Evolutionary conservation across 2,888 invertebrate species (phyloP).

Genomic region (Tanytarsus gracilentus): DNA sequence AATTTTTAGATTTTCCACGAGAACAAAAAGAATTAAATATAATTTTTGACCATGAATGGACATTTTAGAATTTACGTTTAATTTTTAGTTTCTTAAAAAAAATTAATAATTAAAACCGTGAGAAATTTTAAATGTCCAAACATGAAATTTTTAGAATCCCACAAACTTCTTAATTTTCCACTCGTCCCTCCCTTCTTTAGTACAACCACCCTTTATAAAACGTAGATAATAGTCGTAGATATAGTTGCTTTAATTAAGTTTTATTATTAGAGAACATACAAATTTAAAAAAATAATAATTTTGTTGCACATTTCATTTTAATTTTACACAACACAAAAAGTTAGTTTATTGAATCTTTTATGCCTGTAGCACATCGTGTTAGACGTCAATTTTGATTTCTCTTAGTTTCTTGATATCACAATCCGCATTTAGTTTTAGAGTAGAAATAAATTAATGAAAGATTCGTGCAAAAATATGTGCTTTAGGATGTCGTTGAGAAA

Average conservation of each 20-base stretch:
- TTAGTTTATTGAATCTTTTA: too few species aligned
- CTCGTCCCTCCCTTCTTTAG: not conserved
- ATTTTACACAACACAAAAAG: too few species aligned
- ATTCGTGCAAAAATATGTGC: constrained; percentile 4
- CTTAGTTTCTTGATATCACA: not conserved
- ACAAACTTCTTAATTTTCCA: not conserved
- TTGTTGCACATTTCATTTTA: too few species aligned
- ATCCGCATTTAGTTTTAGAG: not conserved
- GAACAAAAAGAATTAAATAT: not conserved
- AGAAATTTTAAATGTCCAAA: too few species aligned
- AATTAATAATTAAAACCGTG: too few species aligned
- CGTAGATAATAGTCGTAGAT: not conserved
- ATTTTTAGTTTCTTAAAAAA: too few species aligned
- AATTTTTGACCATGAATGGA: too few species aligned
- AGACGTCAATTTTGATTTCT: too few species aligned
- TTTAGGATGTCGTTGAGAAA: not conserved
- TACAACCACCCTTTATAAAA: not conserved
- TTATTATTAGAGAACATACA: not conserved
- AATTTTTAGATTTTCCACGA: not conserved
- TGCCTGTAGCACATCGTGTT: too few species aligned
- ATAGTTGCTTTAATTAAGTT: not conserved
- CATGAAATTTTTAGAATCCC: too few species aligned
- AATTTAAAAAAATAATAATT: too few species aligned
- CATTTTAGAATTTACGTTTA: too few species aligned
- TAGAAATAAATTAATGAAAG: not conserved